Percentiles rank a stretch among this genome's conserved stretches.
Conservation (phyloP, 1,140 invertebrate species). For the Littorina saxatilis region DNA sequence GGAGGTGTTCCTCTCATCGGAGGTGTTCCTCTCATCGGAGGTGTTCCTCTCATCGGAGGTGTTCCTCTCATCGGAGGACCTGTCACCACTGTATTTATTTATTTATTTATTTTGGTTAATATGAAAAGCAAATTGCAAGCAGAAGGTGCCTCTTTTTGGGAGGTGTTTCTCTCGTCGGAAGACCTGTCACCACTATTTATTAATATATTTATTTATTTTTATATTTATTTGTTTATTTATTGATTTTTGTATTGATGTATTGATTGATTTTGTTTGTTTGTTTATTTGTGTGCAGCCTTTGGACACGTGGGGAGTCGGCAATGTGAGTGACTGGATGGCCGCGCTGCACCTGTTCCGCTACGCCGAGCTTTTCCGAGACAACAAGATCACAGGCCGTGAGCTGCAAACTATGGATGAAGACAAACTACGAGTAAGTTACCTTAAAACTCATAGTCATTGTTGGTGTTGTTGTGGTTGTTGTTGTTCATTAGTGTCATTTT, state of each 20-base stretch:
- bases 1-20: too few relatives aligned
- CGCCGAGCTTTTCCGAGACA: conserved; percentile 84
- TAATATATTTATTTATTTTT: neutral
- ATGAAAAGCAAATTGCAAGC: neutral
- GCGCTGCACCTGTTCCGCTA: conserved; percentile 84
- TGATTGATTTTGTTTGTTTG: neutral
- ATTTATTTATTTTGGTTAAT: too few relatives aligned
- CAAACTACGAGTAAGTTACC: conserved; percentile 83
- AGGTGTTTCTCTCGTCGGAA: neutral
- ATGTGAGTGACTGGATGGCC: conserved; percentile 87
- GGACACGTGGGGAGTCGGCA: conserved; percentile 82
- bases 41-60: too few relatives aligned
- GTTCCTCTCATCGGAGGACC: too few relatives aligned
- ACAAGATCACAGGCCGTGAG: conserved; percentile 84
- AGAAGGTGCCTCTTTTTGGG: neutral
- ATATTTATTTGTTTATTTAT: too few relatives aligned
- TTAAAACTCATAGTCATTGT: too few relatives aligned
- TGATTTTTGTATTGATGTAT: too few relatives aligned
- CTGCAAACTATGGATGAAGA: conserved; percentile 82
- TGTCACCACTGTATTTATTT: too few relatives aligned
- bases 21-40: too few relatives aligned
- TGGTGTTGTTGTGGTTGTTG: too few relatives aligned
- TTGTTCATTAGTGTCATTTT: too few relatives aligned
- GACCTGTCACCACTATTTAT: neutral
- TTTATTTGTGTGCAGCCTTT: conserved; percentile 78